Evolutionary conservation across 2,797 vertebrate species (phyloP).

Genomic region (Acrossocheilus wenchowensis): DNA sequence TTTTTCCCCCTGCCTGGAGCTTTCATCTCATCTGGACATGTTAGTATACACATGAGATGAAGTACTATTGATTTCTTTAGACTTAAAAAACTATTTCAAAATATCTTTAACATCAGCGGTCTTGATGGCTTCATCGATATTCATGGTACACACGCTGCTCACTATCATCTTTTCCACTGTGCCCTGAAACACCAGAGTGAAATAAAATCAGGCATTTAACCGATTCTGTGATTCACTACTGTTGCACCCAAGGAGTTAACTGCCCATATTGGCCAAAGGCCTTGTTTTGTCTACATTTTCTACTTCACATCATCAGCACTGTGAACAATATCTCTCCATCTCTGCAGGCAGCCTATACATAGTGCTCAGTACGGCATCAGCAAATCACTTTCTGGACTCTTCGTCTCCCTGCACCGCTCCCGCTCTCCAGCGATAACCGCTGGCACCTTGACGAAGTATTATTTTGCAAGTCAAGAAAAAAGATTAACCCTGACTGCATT

Average conservation of each 20-base stretch:
- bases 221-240: conserved; percentile 1
- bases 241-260: background rate
- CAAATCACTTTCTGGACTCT: conserved; percentile 1
- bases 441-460: background rate
- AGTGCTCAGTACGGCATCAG: background rate
- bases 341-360: background rate
- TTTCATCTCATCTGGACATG: background rate
- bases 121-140: background rate
- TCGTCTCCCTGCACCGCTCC: background rate
- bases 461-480: background rate
- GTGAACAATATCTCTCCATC: background rate
- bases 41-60: background rate
- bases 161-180: background rate
- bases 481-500: background rate
- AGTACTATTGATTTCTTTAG: background rate
- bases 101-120: background rate
- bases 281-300: background rate
- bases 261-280: background rate
- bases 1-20: background rate
- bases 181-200: background rate
- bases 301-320: conserved; percentile 4
- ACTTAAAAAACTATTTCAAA: background rate
- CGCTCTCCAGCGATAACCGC: background rate
- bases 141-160: background rate
- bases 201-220: conserved; percentile 2